Evolutionary conservation across 2,797 vertebrate genomes (phyloP), one percentile per base, ranked within the genome.

Genomic region (Serranus cabrilla): DNA sequence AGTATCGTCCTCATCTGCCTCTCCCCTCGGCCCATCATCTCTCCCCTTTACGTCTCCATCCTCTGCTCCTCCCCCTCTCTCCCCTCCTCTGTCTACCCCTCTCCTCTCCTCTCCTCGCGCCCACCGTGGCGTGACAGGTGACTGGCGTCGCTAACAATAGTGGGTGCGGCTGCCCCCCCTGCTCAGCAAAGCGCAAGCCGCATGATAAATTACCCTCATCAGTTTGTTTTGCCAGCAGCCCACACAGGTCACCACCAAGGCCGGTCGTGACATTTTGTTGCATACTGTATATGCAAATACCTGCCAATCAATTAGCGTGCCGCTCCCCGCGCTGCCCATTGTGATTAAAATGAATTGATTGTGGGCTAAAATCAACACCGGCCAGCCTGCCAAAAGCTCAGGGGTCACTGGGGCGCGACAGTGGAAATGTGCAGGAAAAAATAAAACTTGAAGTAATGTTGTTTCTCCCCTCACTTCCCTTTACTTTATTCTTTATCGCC

Each of bases 331-430:
- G 58, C 93, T 91, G 88, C 78, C 88, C 86, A 84, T 89, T 90
- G 90, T 94, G 94, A 96, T 96, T 96, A 94, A 94, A 95, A 94
- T 91, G 83, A 95, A 96, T 92, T 89, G 93, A 96, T 96, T 87
- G 87, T 88, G 88, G 89, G 72, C 78, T 80, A 93, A 92, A 95
- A 94, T 94, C 37, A 88, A 94, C 92, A 94, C 68, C 78, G 76
- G 73, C 84, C 93, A 78, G 90, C 82, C 91, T 94, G 91, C 91
- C 89, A 94, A 91, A 83, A 90, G 88, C 90, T 72, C 87, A 92
- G 89, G 74, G 94, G 95, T 96, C 95, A 95, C 62, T 82, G 71
- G 92, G 94, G 92, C 85, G 83, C 50, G 20, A 68, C 57, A 42
- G 72, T 74, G 54, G 46, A 76, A 75, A 84, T 25, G 25, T 11